Evolutionary conservation across 2,797 vertebrate species (phyloP).

Genomic region (Schizothorax lantsangensis): DNA sequence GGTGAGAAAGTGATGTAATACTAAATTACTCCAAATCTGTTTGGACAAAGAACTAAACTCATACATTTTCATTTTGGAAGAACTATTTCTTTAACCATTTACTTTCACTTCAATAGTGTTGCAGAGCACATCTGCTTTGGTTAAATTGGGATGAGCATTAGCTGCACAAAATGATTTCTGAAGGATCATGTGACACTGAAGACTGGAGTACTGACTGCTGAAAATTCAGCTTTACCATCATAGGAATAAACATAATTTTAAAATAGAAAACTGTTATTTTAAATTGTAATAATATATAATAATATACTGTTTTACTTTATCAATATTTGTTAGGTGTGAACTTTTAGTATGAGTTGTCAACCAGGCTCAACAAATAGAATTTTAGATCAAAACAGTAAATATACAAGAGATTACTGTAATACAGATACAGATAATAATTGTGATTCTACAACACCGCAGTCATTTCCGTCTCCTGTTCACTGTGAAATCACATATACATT

Average conservation of each 20-base stretch:
- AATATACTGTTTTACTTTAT: neutral
- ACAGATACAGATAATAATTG: neutral
- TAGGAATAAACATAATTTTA: neutral
- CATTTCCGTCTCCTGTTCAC: neutral
- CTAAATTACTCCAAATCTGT: neutral
- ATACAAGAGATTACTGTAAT: neutral
- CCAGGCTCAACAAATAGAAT: neutral
- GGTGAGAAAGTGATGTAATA: neutral
- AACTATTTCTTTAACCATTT: neutral
- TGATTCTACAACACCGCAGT: neutral
- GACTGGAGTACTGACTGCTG: neutral
- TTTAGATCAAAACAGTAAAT: neutral
- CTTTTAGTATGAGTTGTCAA: neutral
- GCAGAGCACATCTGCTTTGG: too few species aligned
- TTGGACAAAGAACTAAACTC: neutral
- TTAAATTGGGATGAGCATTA: too few species aligned
- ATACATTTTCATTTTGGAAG: neutral
- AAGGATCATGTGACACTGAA: neutral
- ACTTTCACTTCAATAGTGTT: neutral
- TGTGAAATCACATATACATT: neutral
- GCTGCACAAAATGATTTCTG: neutral
- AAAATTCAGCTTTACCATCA: neutral
- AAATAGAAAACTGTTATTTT: neutral
- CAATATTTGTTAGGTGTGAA: neutral
- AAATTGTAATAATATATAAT: neutral